A percentile compares a stretch with the other conserved stretches of the same genome.
These are phyloP conservation scores for Corythornis madagascariensis DNA, from an alignment of 2,113 vertebrate species.

Conservation along the genomic window DNA sequence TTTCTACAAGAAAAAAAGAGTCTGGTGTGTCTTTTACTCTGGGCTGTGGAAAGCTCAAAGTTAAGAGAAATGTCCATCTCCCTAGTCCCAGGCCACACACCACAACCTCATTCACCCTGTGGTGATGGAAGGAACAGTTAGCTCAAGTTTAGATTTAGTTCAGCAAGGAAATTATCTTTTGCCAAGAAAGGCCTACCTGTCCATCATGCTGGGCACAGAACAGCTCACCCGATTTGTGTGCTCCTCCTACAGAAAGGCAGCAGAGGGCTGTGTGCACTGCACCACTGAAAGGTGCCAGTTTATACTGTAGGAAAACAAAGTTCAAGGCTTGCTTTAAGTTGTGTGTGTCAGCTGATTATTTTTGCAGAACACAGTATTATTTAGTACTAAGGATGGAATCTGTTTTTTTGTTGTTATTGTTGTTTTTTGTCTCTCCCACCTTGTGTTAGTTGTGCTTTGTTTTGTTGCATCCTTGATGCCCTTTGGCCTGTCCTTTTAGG, in stretches of 20 bases:
- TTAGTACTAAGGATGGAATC: neutral
- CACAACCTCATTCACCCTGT: neutral
- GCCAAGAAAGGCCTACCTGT: neutral
- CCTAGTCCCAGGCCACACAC: fast-evolving
- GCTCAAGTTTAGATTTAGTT: neutral
- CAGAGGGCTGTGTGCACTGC: neutral
- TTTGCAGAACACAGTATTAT: neutral
- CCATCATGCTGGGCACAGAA: neutral
- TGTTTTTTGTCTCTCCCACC: neutral
- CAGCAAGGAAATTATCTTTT: neutral
- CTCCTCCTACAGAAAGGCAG: neutral
- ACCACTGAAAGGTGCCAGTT: fast-evolving
- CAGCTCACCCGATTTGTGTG: neutral
- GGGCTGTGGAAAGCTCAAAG: neutral
- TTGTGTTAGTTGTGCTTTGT: neutral
- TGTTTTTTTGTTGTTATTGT: neutral
- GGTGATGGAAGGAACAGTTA: neutral
- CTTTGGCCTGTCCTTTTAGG: neutral
- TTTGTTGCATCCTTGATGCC: neutral
- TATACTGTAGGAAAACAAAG: neutral
- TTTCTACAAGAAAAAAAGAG: neutral
- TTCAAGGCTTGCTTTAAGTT: neutral
- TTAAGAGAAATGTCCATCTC: neutral
- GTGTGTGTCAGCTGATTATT: neutral
- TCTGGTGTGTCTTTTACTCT: neutral